Evolutionary conservation across 2,888 invertebrate genomes (phyloP), one percentile per base, ranked within the genome.

Genomic region (Endotricha flammealis): DNA sequence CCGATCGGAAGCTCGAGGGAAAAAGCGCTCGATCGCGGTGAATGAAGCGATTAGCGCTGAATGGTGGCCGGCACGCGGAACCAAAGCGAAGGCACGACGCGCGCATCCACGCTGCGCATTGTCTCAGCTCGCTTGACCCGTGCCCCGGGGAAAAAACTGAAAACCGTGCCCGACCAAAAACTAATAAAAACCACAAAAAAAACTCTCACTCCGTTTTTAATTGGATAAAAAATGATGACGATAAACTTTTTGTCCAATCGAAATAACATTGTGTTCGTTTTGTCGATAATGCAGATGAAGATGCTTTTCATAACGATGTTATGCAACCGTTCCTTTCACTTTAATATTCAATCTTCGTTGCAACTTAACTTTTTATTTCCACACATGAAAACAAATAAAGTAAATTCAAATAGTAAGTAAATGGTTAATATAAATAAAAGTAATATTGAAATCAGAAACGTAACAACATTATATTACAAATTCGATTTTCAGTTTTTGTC

Each of bases 31-130:
- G 60, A 20, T 8, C 20, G 46, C 70, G 68, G 64, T 81, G 81
- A 83, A 85, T 86, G 80, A 83, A 86, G 85, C 83, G 83, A 85
- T 86, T 86, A 82, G 73, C 74, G 79, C 78, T 82, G 74, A 82
- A 82, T 82, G 67, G 74, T 63, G 44, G 52, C 57, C 70, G 83
- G 86, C 81, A 86, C 73, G 73, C 75, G 74, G 78, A 83, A 86
- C 85, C 72, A 82, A 79, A 61, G 58, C 64, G 53, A 48, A 44
- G 52, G 63, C 78, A 78, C 77, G 78, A 78, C 70, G 69, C 64
- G 64, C 65, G 68, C 60, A 57, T 48, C 70, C 64, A 67, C 63
- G 69, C 68, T 49, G 69, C 54, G 67, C 76, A 72, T 83, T 83
- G 85, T 85, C 83, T 85, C 83, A 78, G 68, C 66, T 53, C 63